Evolutionary conservation across 2,113 vertebrate genomes (phyloP), one percentile per base, ranked within the genome.

Genomic region (Cochlearius cochlearius): DNA sequence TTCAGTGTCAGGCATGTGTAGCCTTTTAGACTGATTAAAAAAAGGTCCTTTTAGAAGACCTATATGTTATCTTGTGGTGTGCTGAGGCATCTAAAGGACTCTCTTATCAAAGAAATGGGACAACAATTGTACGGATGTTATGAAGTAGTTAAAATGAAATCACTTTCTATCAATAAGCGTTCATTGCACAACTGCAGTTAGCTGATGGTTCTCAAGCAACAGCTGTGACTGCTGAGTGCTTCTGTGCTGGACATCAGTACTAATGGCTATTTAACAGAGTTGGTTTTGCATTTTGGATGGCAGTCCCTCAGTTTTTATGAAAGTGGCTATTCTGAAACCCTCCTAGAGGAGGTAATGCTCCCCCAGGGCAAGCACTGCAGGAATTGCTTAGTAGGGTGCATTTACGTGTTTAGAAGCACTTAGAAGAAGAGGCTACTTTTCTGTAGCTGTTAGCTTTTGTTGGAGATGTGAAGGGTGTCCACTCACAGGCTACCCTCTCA

Each of bases 151-250:
- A 43, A 67, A 89, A 74, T 56, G 27, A 45, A 64, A 50, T 52
- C 0, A 1, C 15, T 63, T 80, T 45, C 6, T 56, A 5, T 56
- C 62, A 34, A 1, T 64, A 38, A 69, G 15, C 29, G 29, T 9
- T 80, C 29, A 39, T 21, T 47, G 17, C 29, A 32, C 17, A 41
- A 9, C 17, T 60, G 34, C 30, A 38, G 12, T 78, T 39, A 55
- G 39, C n/a, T 88, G 66, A 49, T 60, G 52, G 23, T 52, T 86
- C 50, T 64, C 38, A 59, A 55, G 19, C 30, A 53, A 39, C 68
- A 79, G 19, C 39, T 79, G 18, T 69, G 80, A 32, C 52, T 63
- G 68, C 75, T 36, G 15, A 25, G 39, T 15, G 14, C 43, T 83
- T n/a, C 36, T 74, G 7, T 38, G 13, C 17, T 14, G 23, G 34